Conservation (phyloP, 2,888 invertebrate genomes). For the Tachina grossa region DNA sequence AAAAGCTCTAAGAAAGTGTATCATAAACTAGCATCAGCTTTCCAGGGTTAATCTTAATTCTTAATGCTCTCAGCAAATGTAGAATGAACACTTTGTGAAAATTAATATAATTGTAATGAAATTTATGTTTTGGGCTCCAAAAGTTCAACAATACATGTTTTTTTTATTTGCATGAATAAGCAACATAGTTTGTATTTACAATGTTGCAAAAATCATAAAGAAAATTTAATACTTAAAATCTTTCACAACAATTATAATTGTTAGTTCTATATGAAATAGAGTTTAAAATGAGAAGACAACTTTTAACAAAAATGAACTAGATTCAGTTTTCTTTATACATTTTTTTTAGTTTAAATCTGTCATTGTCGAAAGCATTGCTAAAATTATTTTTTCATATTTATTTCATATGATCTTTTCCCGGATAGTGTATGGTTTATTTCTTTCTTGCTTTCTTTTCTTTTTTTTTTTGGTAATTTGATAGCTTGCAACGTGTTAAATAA, state of each 20-base stretch:
- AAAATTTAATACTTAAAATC: conserved; percentile 13
- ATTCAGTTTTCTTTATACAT: conserved; percentile 1
- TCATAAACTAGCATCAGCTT: too few relatives aligned
- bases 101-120: conserved; percentile 1
- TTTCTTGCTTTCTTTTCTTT: too few relatives aligned
- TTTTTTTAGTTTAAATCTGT: conserved; percentile 34
- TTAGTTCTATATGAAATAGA: background rate
- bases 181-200: conserved; percentile 21
- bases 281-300: conserved; percentile 1
- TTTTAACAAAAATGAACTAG: conserved; percentile 24
- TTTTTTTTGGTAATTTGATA: conserved; percentile 78
- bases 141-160: conserved; percentile 49
- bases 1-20: too few relatives aligned
- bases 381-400: background rate
- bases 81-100: background rate
- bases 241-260: conserved; percentile 5
- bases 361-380: conserved; percentile 20
- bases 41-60: too few relatives aligned
- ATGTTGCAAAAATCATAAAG: conserved; percentile 43
- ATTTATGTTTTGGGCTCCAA: conserved; percentile 48
- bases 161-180: conserved; percentile 4
- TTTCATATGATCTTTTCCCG: conserved; percentile 51
- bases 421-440: conserved; percentile 7
- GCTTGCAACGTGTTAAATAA: conserved; percentile 78
- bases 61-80: too few relatives aligned